Evolutionary conservation across 1,140 invertebrate species (phyloP).

Genomic region (Ladona fulva): DNA sequence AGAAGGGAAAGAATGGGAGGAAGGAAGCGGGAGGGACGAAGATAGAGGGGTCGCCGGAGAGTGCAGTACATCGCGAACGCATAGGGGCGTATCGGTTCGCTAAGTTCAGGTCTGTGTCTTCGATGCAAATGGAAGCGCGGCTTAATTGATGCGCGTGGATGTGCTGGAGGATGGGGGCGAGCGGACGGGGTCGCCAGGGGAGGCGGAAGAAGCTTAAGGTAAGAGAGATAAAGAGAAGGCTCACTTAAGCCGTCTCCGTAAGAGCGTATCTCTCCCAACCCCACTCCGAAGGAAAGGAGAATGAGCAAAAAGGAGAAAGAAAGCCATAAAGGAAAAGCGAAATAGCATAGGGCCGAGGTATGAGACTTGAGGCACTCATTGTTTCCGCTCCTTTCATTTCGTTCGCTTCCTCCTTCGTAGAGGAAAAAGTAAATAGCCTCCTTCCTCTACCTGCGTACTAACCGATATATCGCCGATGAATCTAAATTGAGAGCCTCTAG

Average conservation of each 20-base stretch:
- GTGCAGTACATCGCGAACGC: neutral
- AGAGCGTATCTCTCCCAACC: neutral
- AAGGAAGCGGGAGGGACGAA: neutral
- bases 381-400: neutral
- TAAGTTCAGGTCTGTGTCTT: neutral
- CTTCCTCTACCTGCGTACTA: too few species aligned
- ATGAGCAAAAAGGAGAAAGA: neutral
- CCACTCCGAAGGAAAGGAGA: neutral
- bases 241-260: too few species aligned
- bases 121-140: neutral
- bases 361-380: neutral
- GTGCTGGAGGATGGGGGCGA: neutral
- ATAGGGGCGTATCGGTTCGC: neutral
- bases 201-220: neutral
- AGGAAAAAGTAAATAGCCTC: too few species aligned
- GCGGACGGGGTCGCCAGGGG: neutral
- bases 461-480: conserved; percentile 4
- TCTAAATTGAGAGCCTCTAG: neutral
- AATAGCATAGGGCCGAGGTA: neutral
- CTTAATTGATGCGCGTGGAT: neutral
- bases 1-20: neutral
- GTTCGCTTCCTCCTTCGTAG: neutral
- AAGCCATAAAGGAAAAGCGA: neutral
- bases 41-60: neutral
- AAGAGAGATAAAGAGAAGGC: neutral